phyloP scores from a whole-genome alignment of 2,797 vertebrate species.

The Amazona ochrocephala region DNA sequence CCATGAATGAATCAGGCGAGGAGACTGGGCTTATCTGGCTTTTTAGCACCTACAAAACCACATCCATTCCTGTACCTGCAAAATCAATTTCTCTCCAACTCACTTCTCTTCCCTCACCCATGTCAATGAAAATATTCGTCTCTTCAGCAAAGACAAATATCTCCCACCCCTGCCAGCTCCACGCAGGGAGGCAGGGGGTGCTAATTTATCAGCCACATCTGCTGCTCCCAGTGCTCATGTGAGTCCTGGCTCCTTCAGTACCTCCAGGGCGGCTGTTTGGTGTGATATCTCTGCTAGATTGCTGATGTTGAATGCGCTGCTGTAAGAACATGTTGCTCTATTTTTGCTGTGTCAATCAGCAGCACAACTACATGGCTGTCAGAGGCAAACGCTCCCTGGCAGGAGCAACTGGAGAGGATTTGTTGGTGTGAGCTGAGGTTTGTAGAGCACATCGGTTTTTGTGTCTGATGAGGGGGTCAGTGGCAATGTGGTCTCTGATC shows the following conservation, averaged over 20 bases:
- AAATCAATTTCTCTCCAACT: constrained; percentile 9
- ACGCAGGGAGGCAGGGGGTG: background rate
- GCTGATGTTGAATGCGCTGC: background rate
- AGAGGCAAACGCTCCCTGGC: background rate
- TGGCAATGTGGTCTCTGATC: background rate
- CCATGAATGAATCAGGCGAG: background rate
- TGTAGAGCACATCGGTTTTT: background rate
- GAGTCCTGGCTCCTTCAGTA: background rate
- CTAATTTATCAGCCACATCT: background rate
- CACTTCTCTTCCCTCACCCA: background rate
- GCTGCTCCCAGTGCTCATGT: background rate
- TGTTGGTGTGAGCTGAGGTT: background rate
- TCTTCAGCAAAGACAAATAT: constrained; percentile 2
- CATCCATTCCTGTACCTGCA: background rate
- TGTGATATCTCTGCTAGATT: background rate
- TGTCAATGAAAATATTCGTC: background rate
- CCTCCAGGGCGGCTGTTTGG: background rate
- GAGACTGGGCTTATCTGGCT: background rate
- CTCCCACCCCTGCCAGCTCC: background rate
- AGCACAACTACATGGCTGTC: background rate
- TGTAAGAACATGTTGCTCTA: background rate
- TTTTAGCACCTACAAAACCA: background rate
- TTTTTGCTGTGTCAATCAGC: constrained; percentile 29
- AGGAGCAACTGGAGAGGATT: background rate
- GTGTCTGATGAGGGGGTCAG: background rate